These are phyloP conservation scores for Podilymbus podiceps DNA, from an alignment of 2,113 vertebrate genomes.

Conservation along the genomic window DNA sequence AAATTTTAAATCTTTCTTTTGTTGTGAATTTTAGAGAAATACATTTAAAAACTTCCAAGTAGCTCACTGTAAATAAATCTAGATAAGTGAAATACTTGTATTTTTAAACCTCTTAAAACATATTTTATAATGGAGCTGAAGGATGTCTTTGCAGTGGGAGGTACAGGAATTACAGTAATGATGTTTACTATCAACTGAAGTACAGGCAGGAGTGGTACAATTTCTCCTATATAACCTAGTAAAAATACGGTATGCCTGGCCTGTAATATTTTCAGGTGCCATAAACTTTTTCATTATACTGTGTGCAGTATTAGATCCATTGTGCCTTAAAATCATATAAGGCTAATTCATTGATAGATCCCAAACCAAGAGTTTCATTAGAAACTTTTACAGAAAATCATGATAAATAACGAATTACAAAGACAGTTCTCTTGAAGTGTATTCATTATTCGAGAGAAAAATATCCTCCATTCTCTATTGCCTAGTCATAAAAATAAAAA, in stretches of 20 bases:
- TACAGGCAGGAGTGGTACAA: neutral
- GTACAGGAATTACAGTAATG: neutral
- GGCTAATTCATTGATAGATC: neutral
- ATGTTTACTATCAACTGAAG: neutral
- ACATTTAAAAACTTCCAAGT: neutral
- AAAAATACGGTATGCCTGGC: neutral
- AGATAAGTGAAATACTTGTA: neutral
- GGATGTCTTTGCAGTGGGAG: neutral
- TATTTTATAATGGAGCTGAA: neutral
- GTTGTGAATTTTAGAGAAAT: neutral
- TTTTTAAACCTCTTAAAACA: neutral
- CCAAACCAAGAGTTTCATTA: neutral
- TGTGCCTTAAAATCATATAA: neutral
- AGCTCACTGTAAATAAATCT: neutral
- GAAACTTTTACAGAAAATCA: neutral
- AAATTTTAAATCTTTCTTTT: neutral
- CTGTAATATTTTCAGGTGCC: neutral
- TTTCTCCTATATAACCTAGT: neutral
- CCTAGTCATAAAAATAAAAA: neutral
- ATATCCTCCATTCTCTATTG: neutral
- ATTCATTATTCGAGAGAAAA: neutral
- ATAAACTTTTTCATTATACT: neutral
- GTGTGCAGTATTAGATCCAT: neutral
- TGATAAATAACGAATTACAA: neutral
- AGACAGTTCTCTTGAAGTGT: neutral